Conservation (phyloP, 2,113 vertebrate genomes). For the Isurus oxyrinchus region DNA sequence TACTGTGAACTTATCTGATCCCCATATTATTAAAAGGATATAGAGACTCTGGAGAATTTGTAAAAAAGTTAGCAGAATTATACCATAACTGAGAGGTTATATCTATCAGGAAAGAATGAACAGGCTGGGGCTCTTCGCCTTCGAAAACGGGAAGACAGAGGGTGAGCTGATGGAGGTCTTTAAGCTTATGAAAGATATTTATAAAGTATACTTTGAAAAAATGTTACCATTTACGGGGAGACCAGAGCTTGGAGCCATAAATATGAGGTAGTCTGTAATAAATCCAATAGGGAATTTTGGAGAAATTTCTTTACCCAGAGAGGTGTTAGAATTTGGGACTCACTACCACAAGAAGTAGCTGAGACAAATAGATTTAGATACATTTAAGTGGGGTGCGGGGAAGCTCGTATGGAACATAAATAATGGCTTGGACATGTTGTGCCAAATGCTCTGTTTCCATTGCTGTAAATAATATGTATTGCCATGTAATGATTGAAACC, state of each 20-base stretch:
- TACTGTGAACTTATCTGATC: background rate
- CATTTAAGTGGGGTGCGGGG: no score
- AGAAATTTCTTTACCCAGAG: background rate
- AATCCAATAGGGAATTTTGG: background rate
- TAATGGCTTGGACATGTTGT: background rate
- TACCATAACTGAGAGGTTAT: background rate
- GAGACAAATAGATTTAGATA: background rate
- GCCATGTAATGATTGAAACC: background rate
- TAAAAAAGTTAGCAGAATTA: background rate
- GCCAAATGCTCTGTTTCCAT: background rate
- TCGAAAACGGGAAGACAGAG: background rate
- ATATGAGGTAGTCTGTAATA: background rate
- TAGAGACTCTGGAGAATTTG: background rate
- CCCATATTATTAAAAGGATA: background rate
- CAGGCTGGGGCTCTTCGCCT: background rate
- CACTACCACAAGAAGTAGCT: background rate
- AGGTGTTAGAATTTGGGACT: background rate
- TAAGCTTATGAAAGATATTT: background rate
- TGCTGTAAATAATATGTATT: no score
- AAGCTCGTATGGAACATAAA: no score
- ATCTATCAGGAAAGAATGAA: background rate
- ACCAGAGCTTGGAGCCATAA: background rate
- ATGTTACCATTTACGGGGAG: background rate
- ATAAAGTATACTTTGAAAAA: background rate
- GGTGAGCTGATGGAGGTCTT: background rate